phyloP scores from a whole-genome alignment of 1,140 invertebrate genomes.

The Pollicipes pollicipes region DNA sequence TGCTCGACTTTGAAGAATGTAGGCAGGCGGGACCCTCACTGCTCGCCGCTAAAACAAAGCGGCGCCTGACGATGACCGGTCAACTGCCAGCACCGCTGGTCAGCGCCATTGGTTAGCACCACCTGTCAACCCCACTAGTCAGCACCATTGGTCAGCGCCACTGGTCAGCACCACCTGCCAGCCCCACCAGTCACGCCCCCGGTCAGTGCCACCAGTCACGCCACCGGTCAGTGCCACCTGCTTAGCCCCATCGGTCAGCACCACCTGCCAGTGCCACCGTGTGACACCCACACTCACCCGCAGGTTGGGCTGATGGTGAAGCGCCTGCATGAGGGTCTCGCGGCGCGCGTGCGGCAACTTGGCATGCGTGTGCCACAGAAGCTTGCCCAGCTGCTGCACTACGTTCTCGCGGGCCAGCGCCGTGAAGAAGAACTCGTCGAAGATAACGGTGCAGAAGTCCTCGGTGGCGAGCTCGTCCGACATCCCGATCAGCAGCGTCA shows the following conservation, averaged over 20 bases:
- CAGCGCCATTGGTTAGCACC: slow-evolving; percentile 4
- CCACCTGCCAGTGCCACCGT: neutral
- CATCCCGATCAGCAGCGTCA: slow-evolving; percentile 54
- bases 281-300: too few species aligned
- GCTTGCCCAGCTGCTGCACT: slow-evolving; percentile 74
- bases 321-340: slow-evolving; percentile 65
- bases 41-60: too few species aligned
- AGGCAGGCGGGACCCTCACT: too few species aligned
- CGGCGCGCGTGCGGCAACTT: slow-evolving; percentile 61
- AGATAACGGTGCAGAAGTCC: slow-evolving; percentile 86
- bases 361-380: slow-evolving; percentile 78
- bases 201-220: slow-evolving; percentile 3
- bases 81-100: neutral
- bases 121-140: neutral
- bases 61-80: too few species aligned
- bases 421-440: slow-evolving; percentile 90
- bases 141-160: too few species aligned
- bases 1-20: too few species aligned
- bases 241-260: neutral
- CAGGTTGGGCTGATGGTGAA: slow-evolving; percentile 36
- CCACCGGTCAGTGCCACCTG: too few species aligned
- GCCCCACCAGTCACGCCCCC: too few species aligned
- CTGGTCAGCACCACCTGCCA: neutral
- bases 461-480: slow-evolving; percentile 80
- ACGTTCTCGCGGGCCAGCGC: slow-evolving; percentile 76